Evolutionary conservation across 2,888 invertebrate species (phyloP).

Genomic region (Drosophila tanythrix): DNA sequence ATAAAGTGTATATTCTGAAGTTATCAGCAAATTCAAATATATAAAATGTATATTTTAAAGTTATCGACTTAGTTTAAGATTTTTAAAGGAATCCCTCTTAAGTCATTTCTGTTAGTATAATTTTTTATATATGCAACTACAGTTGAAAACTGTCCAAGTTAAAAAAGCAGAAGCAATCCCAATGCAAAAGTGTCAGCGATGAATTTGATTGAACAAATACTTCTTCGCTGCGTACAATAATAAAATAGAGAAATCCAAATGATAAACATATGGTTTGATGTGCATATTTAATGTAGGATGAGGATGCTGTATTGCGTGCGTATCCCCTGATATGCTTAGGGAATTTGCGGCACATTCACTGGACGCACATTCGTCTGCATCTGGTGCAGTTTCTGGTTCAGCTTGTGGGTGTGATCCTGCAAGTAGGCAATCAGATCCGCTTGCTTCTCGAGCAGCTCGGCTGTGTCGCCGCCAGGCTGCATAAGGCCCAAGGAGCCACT

Average conservation of each 20-base stretch:
- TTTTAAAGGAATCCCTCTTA: constrained; percentile 8
- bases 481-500: constrained; percentile 84
- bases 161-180: constrained; percentile 1
- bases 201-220: constrained; percentile 43
- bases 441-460: constrained; percentile 89
- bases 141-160: constrained; percentile 31
- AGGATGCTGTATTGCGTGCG: constrained; percentile 25
- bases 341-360: constrained; percentile 59
- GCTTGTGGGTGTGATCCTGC: constrained; percentile 88
- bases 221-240: constrained; percentile 44
- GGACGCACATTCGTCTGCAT: constrained; percentile 86
- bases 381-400: constrained; percentile 88
- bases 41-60: constrained; percentile 24
- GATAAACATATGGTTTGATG: constrained; percentile 8
- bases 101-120: constrained; percentile 4
- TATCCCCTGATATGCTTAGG: constrained; percentile 43
- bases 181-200: constrained; percentile 23
- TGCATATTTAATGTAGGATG: constrained; percentile 14
- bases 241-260: constrained; percentile 35
- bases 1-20: constrained; percentile 24
- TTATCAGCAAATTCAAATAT: background rate
- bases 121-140: constrained; percentile 38
- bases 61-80: constrained; percentile 26
- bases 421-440: constrained; percentile 89
- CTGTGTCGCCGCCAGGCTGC: constrained; percentile 86